Percentiles rank a stretch among this genome's conserved stretches.
Evolutionary conservation across 2,113 vertebrate species (phyloP).

Genomic region (Otus sunia): DNA sequence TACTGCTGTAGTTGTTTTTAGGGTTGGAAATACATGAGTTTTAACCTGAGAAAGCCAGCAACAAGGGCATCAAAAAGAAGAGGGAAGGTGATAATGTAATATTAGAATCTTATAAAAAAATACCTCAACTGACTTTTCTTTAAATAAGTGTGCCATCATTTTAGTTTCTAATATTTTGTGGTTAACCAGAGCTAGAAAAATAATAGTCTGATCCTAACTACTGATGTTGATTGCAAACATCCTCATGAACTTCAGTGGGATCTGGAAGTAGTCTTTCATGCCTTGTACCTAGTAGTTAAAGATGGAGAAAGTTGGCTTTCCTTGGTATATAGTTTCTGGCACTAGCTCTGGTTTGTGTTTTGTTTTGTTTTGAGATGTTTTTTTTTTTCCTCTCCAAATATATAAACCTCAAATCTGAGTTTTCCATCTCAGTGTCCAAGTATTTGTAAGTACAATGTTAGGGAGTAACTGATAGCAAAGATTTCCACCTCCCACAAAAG

Average conservation of each 20-base stretch:
- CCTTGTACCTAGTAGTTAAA: background rate
- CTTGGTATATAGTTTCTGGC: background rate
- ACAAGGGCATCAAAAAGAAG: background rate
- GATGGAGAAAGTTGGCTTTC: background rate
- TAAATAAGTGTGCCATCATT: background rate
- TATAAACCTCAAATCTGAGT: background rate
- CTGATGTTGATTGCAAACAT: background rate
- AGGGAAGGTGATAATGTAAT: background rate
- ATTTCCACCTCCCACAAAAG: background rate
- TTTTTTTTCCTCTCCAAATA: background rate
- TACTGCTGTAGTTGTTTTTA: background rate
- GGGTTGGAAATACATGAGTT: background rate
- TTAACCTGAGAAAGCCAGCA: background rate
- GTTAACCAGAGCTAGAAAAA: background rate
- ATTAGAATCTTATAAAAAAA: background rate
- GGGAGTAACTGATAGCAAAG: background rate
- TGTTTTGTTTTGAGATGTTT: background rate
- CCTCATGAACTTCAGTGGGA: background rate
- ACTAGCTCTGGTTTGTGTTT: background rate
- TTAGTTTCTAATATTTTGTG: background rate
- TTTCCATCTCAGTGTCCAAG: background rate
- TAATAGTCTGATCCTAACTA: background rate
- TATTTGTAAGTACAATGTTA: background rate
- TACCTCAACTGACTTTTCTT: background rate
- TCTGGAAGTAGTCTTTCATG: background rate